Base-by-base conservation (phyloP, 2,888 invertebrate genomes). In the Hyles lineata region DNA sequence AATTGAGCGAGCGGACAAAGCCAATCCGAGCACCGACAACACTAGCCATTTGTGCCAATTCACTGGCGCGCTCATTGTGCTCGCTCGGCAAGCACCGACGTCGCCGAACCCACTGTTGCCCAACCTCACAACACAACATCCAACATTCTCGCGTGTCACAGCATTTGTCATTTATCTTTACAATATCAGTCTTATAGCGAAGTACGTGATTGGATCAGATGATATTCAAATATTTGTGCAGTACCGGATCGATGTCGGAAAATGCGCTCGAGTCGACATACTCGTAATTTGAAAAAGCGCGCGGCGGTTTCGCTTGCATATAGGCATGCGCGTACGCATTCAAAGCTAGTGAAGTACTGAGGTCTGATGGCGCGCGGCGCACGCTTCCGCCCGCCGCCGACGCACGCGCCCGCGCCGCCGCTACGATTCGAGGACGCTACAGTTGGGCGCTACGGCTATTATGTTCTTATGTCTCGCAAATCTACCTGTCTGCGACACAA, bases 1-100 rank as follows among this genome's bases (percentile, higher is more conserved):
- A 94, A 94, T 94, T 94, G 93, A 91, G 86, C 89, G 91, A 87
- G 90, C 94, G 94, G 94, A 93, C 94, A 94, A 92, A 93, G 93
- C 93, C 92, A 94, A 93, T 93, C 94, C 94, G 89, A 94, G 86
- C 89, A 94, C 87, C 91, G 90, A 89, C 92, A 93, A 90, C 92
- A 93, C 90, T 87, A 93, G 90, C 93, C 94, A 94, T 93, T 94
- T 93, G 90, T 91, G 94, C 93, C 94, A 94, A 93, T 94, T 94
- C 93, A 88, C 88, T 86, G 88, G 88, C 89, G 87, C 86, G 88
- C 88, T 90, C 94, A 94, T 93, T 93, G 92, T 93, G 89, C 85
- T 85, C 87, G 82, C 85, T 80, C 67, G 83, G 77, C 77, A 83
- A 82, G 82, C 83, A 82, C 83, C 77, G 77, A 78, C 78, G 83